These are phyloP conservation scores for Sinocyclocheilus grahami DNA, from an alignment of 2,113 vertebrate genomes.

Conservation along the genomic window DNA sequence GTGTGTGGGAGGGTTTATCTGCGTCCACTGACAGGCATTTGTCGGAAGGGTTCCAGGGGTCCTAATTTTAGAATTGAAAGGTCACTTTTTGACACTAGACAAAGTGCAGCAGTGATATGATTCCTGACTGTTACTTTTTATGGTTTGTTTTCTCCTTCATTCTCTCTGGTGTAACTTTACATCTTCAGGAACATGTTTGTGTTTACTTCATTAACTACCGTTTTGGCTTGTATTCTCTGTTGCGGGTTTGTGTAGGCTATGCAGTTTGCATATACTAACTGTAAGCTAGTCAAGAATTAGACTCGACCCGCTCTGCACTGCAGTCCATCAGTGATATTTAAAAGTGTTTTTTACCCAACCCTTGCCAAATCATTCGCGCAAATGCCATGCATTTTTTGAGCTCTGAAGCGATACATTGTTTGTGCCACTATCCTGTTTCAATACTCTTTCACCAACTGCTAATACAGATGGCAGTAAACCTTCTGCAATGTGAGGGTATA, in stretches of 20 bases:
- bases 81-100: slow-evolving; percentile 53
- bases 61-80: slow-evolving; percentile 57
- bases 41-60: slow-evolving; percentile 26
- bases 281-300: not conserved
- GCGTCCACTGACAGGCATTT: slow-evolving; percentile 47
- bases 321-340: not conserved
- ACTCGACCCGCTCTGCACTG: not conserved
- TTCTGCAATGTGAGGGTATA: not conserved
- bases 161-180: slow-evolving; percentile 15
- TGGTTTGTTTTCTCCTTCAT: not conserved
- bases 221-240: slow-evolving; percentile 6
- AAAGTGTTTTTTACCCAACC: not conserved
- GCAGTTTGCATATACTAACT: slow-evolving; percentile 5
- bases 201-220: not conserved
- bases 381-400: not conserved
- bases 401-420: not conserved
- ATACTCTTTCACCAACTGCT: not conserved
- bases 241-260: not conserved
- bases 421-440: not conserved
- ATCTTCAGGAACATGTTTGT: slow-evolving; percentile 6
- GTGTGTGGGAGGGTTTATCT: not conserved
- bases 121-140: slow-evolving; percentile 33
- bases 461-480: not conserved
- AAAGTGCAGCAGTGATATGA: slow-evolving; percentile 33
- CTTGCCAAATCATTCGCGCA: not conserved